These are phyloP conservation scores for Turdus rufiventris DNA, from an alignment of 2,113 vertebrate genomes.

Conservation along the genomic window DNA sequence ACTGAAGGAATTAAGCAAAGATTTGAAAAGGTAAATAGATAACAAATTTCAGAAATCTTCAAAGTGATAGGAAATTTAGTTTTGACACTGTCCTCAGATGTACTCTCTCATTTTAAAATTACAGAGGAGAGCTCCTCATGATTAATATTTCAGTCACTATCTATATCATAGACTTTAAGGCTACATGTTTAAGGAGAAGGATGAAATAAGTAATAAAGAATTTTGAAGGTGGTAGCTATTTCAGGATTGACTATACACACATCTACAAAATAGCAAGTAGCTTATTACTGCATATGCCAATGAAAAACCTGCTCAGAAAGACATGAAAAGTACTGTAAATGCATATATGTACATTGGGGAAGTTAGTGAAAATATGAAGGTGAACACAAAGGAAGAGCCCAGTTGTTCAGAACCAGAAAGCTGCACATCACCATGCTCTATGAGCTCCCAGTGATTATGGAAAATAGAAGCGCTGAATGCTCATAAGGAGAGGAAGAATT, in stretches of 20 bases:
- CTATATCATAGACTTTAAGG: not conserved
- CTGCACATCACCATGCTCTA: rapidly evolving
- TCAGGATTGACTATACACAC: not conserved
- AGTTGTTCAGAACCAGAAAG: not conserved
- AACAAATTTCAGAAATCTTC: not conserved
- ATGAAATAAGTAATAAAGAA: not conserved
- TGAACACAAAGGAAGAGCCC: not conserved
- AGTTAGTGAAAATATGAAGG: not conserved
- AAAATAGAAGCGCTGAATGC: not conserved
- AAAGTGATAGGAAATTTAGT: not conserved
- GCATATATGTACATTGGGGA: not conserved
- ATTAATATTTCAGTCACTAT: not conserved
- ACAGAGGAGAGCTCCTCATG: not conserved
- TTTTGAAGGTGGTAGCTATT: not conserved
- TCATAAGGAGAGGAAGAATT: not conserved
- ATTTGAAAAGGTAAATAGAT: not conserved
- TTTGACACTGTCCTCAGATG: not conserved
- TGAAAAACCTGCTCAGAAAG: not conserved
- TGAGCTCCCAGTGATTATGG: not conserved
- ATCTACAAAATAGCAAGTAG: not conserved
- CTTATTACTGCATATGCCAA: not conserved
- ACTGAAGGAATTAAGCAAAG: not conserved
- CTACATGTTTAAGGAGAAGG: not conserved
- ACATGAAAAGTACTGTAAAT: not conserved
- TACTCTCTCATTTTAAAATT: not conserved